These are phyloP conservation scores for Oryctes rhinoceros DNA, from an alignment of 1,140 invertebrate genomes.

Conservation along the genomic window DNA sequence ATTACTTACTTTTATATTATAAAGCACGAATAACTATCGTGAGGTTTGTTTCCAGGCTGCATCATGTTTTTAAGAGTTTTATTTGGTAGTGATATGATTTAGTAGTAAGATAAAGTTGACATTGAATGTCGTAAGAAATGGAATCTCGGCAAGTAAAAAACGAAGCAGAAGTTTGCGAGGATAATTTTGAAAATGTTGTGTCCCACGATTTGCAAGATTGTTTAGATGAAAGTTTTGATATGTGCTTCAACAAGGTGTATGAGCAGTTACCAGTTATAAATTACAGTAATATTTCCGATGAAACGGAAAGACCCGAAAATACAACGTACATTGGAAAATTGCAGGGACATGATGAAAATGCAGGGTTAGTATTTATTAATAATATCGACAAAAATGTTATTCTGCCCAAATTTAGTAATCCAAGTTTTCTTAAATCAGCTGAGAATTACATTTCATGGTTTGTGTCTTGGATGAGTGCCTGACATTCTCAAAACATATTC, in stretches of 20 bases:
- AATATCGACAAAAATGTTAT: conserved; percentile 32
- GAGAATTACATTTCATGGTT: conserved; percentile 39
- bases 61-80: conserved; percentile 9
- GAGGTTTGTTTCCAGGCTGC: conserved; percentile 36
- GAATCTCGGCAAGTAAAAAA: conserved; percentile 35
- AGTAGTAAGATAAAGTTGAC: not conserved
- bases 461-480: conserved; percentile 35
- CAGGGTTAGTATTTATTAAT: conserved; percentile 45
- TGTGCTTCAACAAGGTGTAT: conserved; percentile 65
- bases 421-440: conserved; percentile 25
- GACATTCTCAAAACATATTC: conserved; percentile 28
- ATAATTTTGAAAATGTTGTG: conserved; percentile 59
- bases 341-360: conserved; percentile 48
- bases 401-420: conserved; percentile 49
- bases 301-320: conserved; percentile 46
- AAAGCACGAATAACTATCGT: not conserved
- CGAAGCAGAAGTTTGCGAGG: conserved; percentile 36
- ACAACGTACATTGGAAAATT: conserved; percentile 48
- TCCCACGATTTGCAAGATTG: conserved; percentile 67
- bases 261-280: conserved; percentile 60
- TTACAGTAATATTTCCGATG: conserved; percentile 43
- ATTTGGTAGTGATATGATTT: conserved; percentile 20
- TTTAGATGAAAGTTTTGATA: conserved; percentile 66
- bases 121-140: conserved; percentile 27
- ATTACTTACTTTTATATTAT: not conserved